Evolutionary conservation across 2,113 vertebrate species (phyloP).

Genomic region (Nycticorax nycticorax): DNA sequence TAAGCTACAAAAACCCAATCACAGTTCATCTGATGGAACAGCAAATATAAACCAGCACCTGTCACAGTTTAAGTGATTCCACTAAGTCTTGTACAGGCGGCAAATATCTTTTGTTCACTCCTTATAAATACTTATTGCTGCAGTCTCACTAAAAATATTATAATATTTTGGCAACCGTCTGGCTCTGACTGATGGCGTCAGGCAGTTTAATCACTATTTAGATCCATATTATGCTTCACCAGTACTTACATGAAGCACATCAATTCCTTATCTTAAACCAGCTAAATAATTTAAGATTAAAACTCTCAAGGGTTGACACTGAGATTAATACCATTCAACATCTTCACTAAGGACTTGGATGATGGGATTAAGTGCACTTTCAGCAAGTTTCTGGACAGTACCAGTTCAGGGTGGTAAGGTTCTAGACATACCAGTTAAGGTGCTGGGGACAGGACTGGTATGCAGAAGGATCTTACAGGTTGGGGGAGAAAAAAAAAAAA

Average conservation of each 20-base stretch:
- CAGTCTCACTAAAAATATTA: background rate
- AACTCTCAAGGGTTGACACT: background rate
- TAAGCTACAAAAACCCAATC: background rate
- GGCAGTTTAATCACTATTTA: background rate
- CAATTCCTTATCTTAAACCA: background rate
- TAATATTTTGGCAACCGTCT: background rate
- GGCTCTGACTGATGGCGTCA: background rate
- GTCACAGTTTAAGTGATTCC: background rate
- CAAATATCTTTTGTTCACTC: background rate
- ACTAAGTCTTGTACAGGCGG: background rate
- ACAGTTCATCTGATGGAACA: background rate
- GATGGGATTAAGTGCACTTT: background rate
- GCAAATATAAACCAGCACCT: background rate
- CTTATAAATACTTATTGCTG: background rate
- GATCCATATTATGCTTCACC: background rate
- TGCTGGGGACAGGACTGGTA: background rate
- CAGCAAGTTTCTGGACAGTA: background rate
- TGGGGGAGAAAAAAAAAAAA: background rate
- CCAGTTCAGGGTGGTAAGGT: background rate
- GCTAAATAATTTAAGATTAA: background rate
- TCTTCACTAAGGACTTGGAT: background rate
- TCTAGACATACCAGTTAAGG: background rate
- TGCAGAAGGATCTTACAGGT: background rate
- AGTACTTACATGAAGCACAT: background rate
- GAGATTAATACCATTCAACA: background rate